Percentiles rank a stretch among this genome's conserved stretches.
These are phyloP conservation scores for Drosophila neocordata DNA, from an alignment of 1,140 invertebrate genomes.

Conservation along the genomic window DNA sequence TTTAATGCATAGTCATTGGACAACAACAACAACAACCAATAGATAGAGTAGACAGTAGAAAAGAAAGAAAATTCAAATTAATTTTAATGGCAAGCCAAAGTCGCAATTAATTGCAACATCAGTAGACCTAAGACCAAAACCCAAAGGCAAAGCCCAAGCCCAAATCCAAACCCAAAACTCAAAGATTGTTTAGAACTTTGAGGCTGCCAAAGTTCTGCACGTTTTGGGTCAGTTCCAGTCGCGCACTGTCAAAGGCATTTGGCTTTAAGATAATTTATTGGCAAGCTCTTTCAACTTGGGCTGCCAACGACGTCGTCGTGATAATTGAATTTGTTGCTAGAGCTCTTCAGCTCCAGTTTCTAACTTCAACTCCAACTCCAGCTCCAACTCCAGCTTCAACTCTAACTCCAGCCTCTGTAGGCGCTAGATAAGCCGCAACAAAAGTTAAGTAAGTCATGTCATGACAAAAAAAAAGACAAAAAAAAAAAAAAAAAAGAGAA, in stretches of 20 bases:
- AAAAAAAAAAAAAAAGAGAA: conserved; percentile 11
- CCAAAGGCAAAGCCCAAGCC: conserved; percentile 23
- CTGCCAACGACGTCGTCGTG: conserved; percentile 59
- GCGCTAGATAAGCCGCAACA: conserved; percentile 65
- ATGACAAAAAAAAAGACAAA: conserved; percentile 52
- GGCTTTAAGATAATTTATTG: conserved; percentile 79
- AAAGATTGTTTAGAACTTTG: conserved; percentile 50
- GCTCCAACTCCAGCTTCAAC: no score
- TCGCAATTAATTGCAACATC: conserved; percentile 72
- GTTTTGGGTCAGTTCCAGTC: conserved; percentile 66
- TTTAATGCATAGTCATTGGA: conserved; percentile 64
- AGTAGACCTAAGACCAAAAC: conserved; percentile 3
- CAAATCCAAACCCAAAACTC: conserved; percentile 9
- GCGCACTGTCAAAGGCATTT: conserved; percentile 78
- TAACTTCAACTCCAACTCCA: conserved; percentile 12
- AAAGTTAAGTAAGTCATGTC: conserved; percentile 79
- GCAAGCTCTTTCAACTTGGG: conserved; percentile 59
- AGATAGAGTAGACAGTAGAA: conserved; percentile 25
- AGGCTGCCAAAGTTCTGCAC: conserved; percentile 61
- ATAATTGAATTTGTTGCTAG: conserved; percentile 77
- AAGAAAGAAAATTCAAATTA: conserved; percentile 71
- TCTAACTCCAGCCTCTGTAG: conserved; percentile 47
- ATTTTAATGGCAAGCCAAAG: conserved; percentile 69
- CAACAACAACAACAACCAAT: conserved; percentile 16
- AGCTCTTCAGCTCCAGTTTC: conserved; percentile 13